Conservation (phyloP, 2,888 invertebrate species). For the Phyllotreta cruciferae region DNA sequence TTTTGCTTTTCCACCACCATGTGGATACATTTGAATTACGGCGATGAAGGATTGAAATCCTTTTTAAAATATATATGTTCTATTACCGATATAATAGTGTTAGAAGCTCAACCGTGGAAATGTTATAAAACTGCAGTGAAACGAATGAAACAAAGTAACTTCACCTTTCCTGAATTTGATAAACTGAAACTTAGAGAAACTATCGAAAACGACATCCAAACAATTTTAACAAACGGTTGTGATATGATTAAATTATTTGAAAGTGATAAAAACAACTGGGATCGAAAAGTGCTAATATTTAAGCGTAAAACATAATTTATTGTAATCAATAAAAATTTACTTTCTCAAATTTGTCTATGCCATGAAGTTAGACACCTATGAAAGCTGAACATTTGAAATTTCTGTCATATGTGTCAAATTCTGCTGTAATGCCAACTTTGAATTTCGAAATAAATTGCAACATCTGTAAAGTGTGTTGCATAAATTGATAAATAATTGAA, state of each 20-base stretch:
- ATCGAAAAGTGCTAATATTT: conserved; percentile 72
- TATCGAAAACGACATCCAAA: conserved; percentile 69
- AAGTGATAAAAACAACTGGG: conserved; percentile 71
- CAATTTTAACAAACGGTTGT: conserved; percentile 61
- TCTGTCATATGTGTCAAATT: too few relatives aligned
- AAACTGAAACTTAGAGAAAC: conserved; percentile 67
- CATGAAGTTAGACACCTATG: too few relatives aligned
- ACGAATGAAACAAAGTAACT: conserved; percentile 69
- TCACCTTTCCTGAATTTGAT: conserved; percentile 68
- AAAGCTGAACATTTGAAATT: too few relatives aligned
- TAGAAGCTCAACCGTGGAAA: conserved; percentile 88
- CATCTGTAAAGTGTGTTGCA: too few relatives aligned
- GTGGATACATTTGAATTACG: conserved; percentile 90
- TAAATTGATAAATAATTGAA: conserved; percentile 4
- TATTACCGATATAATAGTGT: conserved; percentile 66
- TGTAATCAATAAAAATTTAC: not conserved
- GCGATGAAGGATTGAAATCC: conserved; percentile 72
- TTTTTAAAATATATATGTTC: conserved; percentile 69
- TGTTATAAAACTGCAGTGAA: conserved; percentile 80
- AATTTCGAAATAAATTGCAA: too few relatives aligned
- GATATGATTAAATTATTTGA: conserved; percentile 65
- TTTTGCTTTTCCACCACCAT: conserved; percentile 87
- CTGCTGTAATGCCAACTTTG: too few relatives aligned
- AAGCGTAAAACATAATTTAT: conserved; percentile 45
- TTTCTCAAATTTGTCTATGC: too few relatives aligned